Evolutionary conservation across 2,113 vertebrate genomes (phyloP).

Genomic region (Hippocampus zosterae): DNA sequence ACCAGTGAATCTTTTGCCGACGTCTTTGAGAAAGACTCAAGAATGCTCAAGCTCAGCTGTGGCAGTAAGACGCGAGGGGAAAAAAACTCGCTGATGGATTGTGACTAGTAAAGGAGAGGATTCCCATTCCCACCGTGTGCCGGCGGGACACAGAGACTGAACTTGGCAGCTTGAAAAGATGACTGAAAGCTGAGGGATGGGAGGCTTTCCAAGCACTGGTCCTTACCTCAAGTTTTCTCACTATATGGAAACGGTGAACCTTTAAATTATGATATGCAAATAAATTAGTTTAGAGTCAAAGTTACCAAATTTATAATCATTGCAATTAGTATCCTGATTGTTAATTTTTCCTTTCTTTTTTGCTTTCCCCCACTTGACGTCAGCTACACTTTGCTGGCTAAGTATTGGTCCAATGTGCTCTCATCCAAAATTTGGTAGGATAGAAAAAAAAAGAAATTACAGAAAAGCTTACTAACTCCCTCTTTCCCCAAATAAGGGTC

Average conservation of each 20-base stretch:
- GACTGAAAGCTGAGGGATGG: conserved; percentile 44
- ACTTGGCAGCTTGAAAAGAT: conserved; percentile 22
- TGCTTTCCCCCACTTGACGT: conserved; percentile 5
- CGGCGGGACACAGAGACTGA: conserved; percentile 25
- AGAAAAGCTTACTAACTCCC: background rate
- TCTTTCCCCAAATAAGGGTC: background rate
- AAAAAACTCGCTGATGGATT: conserved; percentile 33
- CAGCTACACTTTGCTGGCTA: background rate
- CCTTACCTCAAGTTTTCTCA: conserved; percentile 73
- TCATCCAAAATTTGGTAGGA: background rate
- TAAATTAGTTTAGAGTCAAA: conserved; percentile 74
- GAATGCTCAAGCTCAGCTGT: conserved; percentile 23
- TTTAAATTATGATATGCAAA: conserved; percentile 79
- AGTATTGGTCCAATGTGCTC: background rate
- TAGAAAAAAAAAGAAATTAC: background rate
- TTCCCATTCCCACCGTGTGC: conserved; percentile 28
- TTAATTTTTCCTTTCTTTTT: conserved; percentile 44
- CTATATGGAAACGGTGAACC: conserved; percentile 71
- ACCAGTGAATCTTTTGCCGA: conserved; percentile 51
- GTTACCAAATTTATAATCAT: conserved; percentile 71
- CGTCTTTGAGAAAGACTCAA: conserved; percentile 35
- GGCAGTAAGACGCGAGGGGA: conserved; percentile 14
- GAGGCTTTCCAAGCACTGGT: conserved; percentile 55
- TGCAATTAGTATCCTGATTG: conserved; percentile 51
- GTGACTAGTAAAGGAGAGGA: conserved; percentile 23